Evolutionary conservation across 2,797 vertebrate genomes (phyloP).

Genomic region (Acanthurus leucopareius): DNA sequence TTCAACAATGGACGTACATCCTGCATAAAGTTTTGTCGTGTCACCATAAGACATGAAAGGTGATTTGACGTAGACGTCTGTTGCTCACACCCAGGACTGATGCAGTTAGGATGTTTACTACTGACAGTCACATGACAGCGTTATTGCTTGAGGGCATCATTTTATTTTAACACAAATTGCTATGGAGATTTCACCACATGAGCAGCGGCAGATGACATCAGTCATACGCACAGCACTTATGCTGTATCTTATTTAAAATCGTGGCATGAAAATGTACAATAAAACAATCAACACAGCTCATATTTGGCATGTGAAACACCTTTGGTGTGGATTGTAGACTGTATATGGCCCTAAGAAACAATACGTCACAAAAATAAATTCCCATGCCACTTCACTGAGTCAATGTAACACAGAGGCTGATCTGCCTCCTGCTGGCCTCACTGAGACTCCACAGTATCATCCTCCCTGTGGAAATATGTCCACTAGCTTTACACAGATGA

Average conservation of each 20-base stretch:
- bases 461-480: conserved; percentile 28
- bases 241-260: neutral
- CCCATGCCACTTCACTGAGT: conserved; percentile 13
- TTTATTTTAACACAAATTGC: neutral
- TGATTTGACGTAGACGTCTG: conserved; percentile 35
- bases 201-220: neutral
- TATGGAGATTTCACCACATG: neutral
- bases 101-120: conserved; percentile 32
- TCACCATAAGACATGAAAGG: conserved; percentile 44
- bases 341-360: conserved; percentile 1
- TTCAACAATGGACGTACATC: neutral
- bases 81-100: conserved; percentile 29
- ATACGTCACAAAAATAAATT: conserved; percentile 8
- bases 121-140: conserved; percentile 8
- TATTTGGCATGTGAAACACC: neutral
- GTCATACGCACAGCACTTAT: neutral
- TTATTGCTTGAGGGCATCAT: neutral
- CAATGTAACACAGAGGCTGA: conserved; percentile 41
- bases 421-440: conserved; percentile 39
- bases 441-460: conserved; percentile 18
- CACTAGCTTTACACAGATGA: neutral
- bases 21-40: conserved; percentile 26
- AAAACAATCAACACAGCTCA: neutral
- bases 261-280: neutral
- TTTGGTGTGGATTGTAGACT: neutral